These are phyloP conservation scores for Bicyclus anynana DNA, from an alignment of 1,140 invertebrate species.

Conservation along the genomic window DNA sequence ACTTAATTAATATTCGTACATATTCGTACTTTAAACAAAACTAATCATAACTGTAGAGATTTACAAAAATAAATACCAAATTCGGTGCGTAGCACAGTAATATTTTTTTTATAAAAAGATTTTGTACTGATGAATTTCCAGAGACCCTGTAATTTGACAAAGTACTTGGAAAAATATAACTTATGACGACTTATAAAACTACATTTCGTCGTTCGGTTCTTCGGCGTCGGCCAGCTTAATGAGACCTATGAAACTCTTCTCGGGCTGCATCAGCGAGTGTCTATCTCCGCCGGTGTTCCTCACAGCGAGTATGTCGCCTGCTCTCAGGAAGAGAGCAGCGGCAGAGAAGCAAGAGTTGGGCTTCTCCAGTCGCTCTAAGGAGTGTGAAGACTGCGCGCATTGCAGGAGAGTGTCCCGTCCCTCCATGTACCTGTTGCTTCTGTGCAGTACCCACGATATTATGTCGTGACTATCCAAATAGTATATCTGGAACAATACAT, in stretches of 20 bases:
- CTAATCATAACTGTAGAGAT: no score
- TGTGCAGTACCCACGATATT: conserved; percentile 64
- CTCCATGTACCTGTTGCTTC: conserved; percentile 47
- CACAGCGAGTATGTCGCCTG: conserved; percentile 81
- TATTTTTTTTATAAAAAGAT: background rate
- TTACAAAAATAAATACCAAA: no score
- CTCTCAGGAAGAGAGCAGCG: conserved; percentile 80
- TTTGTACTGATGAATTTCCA: background rate
- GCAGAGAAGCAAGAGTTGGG: conserved; percentile 86
- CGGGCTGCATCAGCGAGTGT: conserved; percentile 83
- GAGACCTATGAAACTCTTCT: conserved; percentile 89
- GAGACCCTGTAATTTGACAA: background rate
- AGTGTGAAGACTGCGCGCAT: conserved; percentile 59
- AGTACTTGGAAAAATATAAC: conserved; percentile 9
- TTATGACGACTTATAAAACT: conserved; percentile 11
- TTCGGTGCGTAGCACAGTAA: no score
- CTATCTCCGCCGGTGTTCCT: conserved; percentile 82
- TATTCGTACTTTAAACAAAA: no score
- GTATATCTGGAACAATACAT: conserved; percentile 46
- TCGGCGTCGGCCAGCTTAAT: conserved; percentile 83
- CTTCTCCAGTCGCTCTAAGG: conserved; percentile 60
- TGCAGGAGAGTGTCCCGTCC: conserved; percentile 59
- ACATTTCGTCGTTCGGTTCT: conserved; percentile 51
- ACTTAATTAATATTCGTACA: no score
- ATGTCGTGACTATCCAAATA: conserved; percentile 66